Evolutionary conservation across 2,113 vertebrate species (phyloP).

Genomic region (Neofelis nebulosa): DNA sequence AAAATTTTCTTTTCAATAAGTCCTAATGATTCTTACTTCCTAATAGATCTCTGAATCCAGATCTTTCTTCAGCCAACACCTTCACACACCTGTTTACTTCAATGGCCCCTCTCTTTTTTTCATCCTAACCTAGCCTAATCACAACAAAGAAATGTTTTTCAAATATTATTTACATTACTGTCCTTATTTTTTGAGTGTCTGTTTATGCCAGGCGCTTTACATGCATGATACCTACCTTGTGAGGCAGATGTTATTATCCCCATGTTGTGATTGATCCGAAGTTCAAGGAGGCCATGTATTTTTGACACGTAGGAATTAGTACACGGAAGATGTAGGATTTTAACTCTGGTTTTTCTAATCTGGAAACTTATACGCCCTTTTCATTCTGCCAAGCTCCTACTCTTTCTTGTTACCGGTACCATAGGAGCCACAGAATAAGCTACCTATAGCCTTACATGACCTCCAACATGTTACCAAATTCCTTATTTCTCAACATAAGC

Average conservation of each 20-base stretch:
- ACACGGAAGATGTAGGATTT: neutral
- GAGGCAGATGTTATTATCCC: neutral
- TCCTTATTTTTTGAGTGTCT: neutral
- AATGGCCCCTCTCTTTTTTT: neutral
- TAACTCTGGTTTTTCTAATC: neutral
- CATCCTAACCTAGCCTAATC: neutral
- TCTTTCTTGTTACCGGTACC: neutral
- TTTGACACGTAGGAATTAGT: neutral
- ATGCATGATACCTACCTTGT: neutral
- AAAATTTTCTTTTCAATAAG: neutral
- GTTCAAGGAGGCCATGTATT: neutral
- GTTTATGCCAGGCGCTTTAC: neutral
- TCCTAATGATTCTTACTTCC: constrained; percentile 10
- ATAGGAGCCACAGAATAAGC: neutral
- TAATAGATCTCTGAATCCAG: constrained; percentile 21
- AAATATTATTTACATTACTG: neutral
- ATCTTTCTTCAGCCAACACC: neutral
- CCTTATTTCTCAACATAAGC: neutral
- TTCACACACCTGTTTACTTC: neutral
- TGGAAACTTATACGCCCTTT: neutral
- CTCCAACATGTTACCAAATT: neutral
- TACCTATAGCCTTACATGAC: neutral
- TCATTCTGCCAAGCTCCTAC: neutral
- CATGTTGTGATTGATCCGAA: neutral
- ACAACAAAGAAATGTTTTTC: neutral